These are phyloP conservation scores for Ametastegia equiseti DNA, from an alignment of 2,888 invertebrate species.

Conservation along the genomic window DNA sequence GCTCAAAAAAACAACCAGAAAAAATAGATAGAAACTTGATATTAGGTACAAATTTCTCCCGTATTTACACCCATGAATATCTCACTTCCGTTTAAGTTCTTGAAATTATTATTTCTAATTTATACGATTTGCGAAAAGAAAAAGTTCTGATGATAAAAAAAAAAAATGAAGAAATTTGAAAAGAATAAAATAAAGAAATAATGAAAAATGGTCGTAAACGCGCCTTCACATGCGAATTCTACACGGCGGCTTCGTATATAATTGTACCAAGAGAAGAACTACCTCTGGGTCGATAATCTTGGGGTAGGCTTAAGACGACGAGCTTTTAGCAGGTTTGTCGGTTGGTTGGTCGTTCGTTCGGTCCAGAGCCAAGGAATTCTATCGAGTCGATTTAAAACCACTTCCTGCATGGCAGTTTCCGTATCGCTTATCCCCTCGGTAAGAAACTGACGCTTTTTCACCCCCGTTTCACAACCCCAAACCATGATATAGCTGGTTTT, in stretches of 20 bases:
- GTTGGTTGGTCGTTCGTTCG: no score
- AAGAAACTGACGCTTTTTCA: neutral
- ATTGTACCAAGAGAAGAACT: neutral
- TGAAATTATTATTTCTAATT: no score
- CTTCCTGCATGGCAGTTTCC: constrained; percentile 17
- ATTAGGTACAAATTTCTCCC: neutral
- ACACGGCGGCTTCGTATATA: no score
- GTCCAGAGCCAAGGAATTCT: neutral
- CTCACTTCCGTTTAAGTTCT: neutral
- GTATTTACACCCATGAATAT: no score
- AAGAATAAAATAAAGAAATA: neutral
- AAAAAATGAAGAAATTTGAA: neutral
- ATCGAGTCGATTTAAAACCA: constrained; percentile 27
- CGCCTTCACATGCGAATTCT: neutral
- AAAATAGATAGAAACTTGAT: neutral
- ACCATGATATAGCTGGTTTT: no score
- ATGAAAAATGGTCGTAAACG: neutral
- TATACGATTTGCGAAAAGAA: neutral
- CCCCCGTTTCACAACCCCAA: neutral
- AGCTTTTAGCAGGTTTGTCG: constrained; percentile 10
- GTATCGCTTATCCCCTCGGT: neutral
- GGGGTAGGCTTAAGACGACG: constrained; percentile 42
- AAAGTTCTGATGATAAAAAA: neutral
- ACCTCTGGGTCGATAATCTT: constrained; percentile 42
- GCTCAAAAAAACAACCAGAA: neutral